Percentiles rank a stretch among this genome's conserved stretches.
Conservation (phyloP, 1,140 invertebrate genomes). For the Drosophila triauraria region DNA sequence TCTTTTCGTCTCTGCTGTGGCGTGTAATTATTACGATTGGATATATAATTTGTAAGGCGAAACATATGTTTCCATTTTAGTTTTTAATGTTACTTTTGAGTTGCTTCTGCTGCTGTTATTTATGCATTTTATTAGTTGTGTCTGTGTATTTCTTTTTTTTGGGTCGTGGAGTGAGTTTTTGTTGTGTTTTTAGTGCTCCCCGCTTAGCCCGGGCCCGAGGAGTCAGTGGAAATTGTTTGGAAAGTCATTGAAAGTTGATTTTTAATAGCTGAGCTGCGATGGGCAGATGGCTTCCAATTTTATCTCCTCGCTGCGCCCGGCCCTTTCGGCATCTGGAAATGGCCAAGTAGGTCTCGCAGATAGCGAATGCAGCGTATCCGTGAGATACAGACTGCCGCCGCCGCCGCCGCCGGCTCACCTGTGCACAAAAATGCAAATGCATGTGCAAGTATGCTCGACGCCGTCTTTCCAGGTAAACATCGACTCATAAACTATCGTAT, state of each 20-base stretch:
- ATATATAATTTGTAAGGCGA: slow-evolving; percentile 80
- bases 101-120: slow-evolving; percentile 48
- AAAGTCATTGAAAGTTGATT: slow-evolving; percentile 63
- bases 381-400: slow-evolving; percentile 30
- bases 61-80: slow-evolving; percentile 81
- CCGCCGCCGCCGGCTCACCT: slow-evolving; percentile 31
- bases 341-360: slow-evolving; percentile 44
- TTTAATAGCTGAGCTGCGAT: slow-evolving; percentile 28
- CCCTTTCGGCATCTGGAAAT: slow-evolving; percentile 34
- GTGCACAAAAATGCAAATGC: slow-evolving; percentile 74
- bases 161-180: slow-evolving; percentile 2
- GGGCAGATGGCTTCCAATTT: slow-evolving; percentile 27
- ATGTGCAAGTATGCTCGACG: slow-evolving; percentile 44
- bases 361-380: slow-evolving; percentile 41
- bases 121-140: slow-evolving; percentile 77
- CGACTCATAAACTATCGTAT: slow-evolving; percentile 67
- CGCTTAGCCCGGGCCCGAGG: slow-evolving; percentile 9
- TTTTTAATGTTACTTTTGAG: slow-evolving; percentile 65
- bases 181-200: slow-evolving; percentile 25
- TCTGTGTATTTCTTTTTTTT: slow-evolving; percentile 16
- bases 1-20: slow-evolving; percentile 18
- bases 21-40: slow-evolving; percentile 79
- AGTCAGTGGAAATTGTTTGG: slow-evolving; percentile 57
- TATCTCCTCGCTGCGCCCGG: slow-evolving; percentile 4
- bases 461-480: slow-evolving; percentile 54